phyloP scores from a whole-genome alignment of 2,113 vertebrate species.

The Corvus cornix region DNA sequence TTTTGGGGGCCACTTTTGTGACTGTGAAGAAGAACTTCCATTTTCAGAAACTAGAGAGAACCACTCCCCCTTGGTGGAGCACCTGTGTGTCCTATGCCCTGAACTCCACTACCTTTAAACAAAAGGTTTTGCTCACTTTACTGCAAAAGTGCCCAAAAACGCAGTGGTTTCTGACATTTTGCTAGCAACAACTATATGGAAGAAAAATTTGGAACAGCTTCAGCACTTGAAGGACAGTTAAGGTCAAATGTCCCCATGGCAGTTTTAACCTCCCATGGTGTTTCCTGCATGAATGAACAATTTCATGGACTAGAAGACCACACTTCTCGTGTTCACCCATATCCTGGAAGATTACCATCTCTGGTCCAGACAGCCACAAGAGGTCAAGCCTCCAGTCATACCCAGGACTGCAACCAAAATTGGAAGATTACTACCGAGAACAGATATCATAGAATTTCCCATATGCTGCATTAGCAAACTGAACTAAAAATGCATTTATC shows the following conservation, averaged over 20 bases:
- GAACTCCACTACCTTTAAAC: neutral
- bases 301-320: neutral
- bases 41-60: neutral
- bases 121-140: neutral
- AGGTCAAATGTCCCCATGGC: neutral
- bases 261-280: neutral
- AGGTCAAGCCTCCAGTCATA: neutral
- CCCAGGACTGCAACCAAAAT: conserved; percentile 3
- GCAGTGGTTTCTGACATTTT: neutral
- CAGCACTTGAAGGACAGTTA: neutral
- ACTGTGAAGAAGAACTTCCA: neutral
- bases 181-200: neutral
- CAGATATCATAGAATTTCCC: neutral
- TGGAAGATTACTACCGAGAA: conserved; percentile 28
- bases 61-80: accelerated
- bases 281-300: conserved; percentile 10
- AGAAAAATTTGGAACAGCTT: neutral
- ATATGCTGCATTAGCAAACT: neutral
- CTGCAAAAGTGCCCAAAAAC: neutral
- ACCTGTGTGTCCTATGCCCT: neutral
- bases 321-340: neutral
- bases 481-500: neutral
- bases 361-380: conserved; percentile 50
- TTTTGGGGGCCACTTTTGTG: neutral
- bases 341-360: conserved; percentile 2